Evolutionary conservation across 1,140 invertebrate species (phyloP).

Genomic region (Daktulosphaira vitifoliae): DNA sequence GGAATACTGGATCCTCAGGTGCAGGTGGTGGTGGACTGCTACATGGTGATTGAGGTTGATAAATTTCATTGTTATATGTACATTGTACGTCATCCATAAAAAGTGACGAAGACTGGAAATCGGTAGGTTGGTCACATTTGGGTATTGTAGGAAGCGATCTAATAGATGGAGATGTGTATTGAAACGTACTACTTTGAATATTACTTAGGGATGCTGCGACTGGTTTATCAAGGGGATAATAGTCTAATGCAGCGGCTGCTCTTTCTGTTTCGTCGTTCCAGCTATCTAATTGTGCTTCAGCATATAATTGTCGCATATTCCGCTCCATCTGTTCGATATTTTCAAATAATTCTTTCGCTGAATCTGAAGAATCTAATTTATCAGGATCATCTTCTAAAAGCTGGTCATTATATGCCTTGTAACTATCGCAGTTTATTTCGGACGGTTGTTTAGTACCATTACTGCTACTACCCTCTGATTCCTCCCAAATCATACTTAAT

Average conservation of each 20-base stretch:
- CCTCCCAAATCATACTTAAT: conserved; percentile 74
- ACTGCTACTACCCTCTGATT: conserved; percentile 46
- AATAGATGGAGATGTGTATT: conserved; percentile 1
- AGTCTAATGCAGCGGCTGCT: conserved; percentile 20
- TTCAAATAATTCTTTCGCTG: conserved; percentile 14
- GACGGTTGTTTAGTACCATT: conserved; percentile 39
- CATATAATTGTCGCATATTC: conserved; percentile 57
- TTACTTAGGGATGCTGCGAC: not conserved
- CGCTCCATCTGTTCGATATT: conserved; percentile 44
- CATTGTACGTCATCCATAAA: conserved; percentile 5
- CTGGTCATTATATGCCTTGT: not conserved
- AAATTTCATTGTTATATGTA: not conserved
- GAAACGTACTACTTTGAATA: not conserved
- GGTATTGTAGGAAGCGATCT: conserved; percentile 8
- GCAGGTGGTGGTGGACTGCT: conserved; percentile 68
- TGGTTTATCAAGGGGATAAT: conserved; percentile 11
- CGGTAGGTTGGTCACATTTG: not conserved
- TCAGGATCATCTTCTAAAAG: not conserved
- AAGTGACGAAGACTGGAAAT: not conserved
- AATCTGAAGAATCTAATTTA: conserved; percentile 4
- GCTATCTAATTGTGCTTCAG: conserved; percentile 55
- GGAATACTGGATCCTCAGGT: conserved; percentile 45
- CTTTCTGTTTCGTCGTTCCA: conserved; percentile 53
- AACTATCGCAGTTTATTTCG: not conserved
- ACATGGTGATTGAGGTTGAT: conserved; percentile 41